A percentile compares a stretch with the other conserved stretches of the same genome.
Evolutionary conservation across 2,797 vertebrate species (phyloP).

Genomic region (Xiphorhynchus erythropygius): DNA sequence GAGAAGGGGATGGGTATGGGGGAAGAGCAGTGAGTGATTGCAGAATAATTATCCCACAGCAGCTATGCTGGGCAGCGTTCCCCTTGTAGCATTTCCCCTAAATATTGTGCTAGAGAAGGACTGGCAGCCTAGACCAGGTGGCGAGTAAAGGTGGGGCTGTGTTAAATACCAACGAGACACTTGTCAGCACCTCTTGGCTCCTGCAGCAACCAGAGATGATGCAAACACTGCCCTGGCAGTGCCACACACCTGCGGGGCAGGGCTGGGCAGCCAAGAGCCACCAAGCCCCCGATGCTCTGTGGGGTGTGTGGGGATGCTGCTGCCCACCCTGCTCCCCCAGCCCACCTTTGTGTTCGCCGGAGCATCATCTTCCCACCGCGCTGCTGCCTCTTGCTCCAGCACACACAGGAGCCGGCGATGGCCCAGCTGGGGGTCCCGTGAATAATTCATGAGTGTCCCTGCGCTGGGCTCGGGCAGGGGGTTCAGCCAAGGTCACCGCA

Average conservation of each 20-base stretch:
- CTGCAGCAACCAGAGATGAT: not conserved
- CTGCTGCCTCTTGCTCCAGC: not conserved
- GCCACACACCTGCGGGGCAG: not conserved
- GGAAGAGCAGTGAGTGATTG: not conserved
- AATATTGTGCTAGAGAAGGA: not conserved
- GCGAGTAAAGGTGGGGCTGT: not conserved
- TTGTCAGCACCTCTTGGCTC: not conserved
- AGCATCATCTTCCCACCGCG: not conserved
- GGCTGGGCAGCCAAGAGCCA: not conserved
- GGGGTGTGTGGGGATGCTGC: not conserved
- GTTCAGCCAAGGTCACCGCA: not conserved
- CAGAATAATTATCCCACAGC: not conserved
- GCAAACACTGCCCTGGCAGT: not conserved
- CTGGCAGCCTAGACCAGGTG: accelerated
- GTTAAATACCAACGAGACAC: not conserved
- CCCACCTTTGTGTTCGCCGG: not conserved
- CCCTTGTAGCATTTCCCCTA: not conserved
- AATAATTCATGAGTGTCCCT: not conserved
- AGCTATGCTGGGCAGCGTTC: not conserved
- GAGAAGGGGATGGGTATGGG: not conserved
- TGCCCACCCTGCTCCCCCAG: accelerated
- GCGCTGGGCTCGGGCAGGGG: not conserved
- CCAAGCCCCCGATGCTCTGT: accelerated
- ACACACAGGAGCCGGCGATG: not conserved
- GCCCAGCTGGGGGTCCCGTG: not conserved